Conservation (phyloP, 2,797 vertebrate genomes). For the Morus bassanus region DNA sequence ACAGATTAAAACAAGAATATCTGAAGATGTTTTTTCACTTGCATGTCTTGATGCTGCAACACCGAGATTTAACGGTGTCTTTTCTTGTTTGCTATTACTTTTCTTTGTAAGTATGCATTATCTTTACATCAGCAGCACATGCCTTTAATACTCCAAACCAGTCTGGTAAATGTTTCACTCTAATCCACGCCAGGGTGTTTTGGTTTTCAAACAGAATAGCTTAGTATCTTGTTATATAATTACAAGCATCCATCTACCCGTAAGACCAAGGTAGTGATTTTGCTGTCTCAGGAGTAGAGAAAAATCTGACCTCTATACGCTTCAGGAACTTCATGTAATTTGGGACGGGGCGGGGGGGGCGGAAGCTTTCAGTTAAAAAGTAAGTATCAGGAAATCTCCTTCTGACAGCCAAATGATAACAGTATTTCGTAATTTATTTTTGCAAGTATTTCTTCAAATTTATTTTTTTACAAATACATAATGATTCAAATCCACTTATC, state of each 20-base stretch:
- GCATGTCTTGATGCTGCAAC: neutral
- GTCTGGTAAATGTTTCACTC: neutral
- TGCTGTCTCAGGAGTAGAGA: neutral
- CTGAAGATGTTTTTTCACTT: neutral
- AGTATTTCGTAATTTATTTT: neutral
- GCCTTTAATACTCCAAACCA: neutral
- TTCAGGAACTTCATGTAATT: neutral
- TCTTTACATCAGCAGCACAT: neutral
- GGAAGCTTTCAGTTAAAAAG: neutral
- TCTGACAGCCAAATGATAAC: neutral
- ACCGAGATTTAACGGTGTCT: neutral
- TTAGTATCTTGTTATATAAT: neutral
- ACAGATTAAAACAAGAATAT: neutral
- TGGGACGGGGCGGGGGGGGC: fast-evolving
- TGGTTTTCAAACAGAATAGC: neutral
- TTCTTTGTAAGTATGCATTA: neutral
- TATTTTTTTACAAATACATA: neutral
- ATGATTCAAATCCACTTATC: neutral
- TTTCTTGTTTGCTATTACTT: neutral
- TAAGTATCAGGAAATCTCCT: neutral
- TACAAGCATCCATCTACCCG: neutral
- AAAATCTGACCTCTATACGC: neutral
- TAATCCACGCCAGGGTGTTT: neutral
- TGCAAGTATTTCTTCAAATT: neutral
- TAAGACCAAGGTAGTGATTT: neutral